Evolutionary conservation across 2,113 vertebrate genomes (phyloP).

Genomic region (Silurus glanis): DNA sequence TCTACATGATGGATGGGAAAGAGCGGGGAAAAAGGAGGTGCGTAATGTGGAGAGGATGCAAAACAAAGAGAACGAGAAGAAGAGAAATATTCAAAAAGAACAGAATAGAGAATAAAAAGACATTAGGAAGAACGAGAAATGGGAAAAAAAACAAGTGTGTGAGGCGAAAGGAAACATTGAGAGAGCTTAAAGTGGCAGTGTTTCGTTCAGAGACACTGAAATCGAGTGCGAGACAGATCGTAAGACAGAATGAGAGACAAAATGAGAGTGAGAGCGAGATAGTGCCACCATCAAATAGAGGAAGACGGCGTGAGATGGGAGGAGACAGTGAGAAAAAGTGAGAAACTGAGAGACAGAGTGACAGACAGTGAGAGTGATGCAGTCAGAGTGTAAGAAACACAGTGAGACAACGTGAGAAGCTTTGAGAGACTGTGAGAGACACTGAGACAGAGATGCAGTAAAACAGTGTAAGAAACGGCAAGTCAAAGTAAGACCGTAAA

Average conservation of each 20-base stretch:
- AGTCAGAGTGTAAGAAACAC: neutral
- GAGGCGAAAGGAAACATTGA: neutral
- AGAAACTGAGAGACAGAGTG: neutral
- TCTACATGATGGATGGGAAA: slow-evolving; percentile 21
- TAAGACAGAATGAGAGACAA: neutral
- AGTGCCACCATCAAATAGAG: too few relatives aligned
- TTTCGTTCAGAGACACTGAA: neutral
- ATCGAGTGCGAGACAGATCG: neutral
- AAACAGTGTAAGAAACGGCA: neutral
- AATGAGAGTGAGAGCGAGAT: neutral
- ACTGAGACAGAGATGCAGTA: too few relatives aligned
- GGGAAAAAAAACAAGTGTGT: neutral
- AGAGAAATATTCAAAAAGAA: slow-evolving; percentile 6
- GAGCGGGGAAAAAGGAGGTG: slow-evolving; percentile 37
- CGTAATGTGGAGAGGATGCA: neutral
- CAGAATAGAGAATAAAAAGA: neutral
- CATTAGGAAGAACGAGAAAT: slow-evolving; percentile 11
- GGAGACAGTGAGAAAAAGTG: neutral
- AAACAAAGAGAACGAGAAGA: slow-evolving; percentile 27
- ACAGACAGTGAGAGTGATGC: neutral
- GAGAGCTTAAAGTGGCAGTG: neutral
- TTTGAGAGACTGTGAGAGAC: neutral
- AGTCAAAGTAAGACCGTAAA: neutral
- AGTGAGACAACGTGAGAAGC: neutral
- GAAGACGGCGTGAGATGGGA: neutral